A percentile compares a stretch with the other conserved stretches of the same genome.
Conservation (phyloP, 2,113 vertebrate species). For the Prunella himalayana region DNA sequence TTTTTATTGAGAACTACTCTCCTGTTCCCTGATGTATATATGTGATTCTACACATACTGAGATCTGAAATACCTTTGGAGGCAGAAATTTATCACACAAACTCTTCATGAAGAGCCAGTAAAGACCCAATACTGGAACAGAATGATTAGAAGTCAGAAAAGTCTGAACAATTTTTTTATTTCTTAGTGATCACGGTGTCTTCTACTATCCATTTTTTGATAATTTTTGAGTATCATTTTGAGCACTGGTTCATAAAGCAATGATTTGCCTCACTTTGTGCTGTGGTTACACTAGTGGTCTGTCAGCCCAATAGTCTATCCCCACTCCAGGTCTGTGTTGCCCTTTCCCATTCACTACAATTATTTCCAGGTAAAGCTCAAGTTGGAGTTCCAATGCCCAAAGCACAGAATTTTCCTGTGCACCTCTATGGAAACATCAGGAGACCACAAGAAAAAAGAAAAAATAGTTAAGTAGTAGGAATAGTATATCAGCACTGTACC, state of each 20-base stretch:
- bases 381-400: background rate
- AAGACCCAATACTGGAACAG: background rate
- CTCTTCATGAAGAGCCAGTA: background rate
- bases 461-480: background rate
- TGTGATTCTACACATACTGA: background rate
- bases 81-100: background rate
- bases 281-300: background rate
- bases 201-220: background rate
- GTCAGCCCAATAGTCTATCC: background rate
- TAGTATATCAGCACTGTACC: background rate
- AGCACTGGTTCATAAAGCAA: background rate
- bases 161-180: background rate
- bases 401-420: background rate
- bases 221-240: background rate
- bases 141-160: background rate
- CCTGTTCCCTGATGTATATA: too few species aligned
- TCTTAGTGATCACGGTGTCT: background rate
- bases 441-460: background rate
- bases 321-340: background rate
- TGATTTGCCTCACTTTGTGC: background rate
- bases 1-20: background rate
- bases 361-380: background rate
- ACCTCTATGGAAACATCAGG: background rate
- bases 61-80: background rate
- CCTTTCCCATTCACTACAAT: background rate